Conservation (phyloP, 2,797 vertebrate species). For the Bufotes viridis region DNA sequence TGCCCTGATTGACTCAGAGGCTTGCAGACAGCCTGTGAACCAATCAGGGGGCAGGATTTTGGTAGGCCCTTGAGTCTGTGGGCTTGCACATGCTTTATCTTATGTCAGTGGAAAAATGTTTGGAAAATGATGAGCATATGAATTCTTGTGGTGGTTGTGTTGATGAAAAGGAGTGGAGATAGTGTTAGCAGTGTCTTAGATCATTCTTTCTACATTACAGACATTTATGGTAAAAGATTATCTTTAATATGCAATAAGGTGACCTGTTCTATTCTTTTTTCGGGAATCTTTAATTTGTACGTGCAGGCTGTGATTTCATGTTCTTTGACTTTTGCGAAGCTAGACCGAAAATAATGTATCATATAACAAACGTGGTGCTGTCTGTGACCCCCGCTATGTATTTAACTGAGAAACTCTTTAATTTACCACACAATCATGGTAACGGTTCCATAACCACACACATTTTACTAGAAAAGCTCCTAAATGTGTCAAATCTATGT, state of each 20-base stretch:
- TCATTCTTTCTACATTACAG: slow-evolving; percentile 1
- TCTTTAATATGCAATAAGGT: background rate
- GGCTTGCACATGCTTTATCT: too few relatives aligned
- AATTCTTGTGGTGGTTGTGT: background rate
- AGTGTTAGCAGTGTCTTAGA: background rate
- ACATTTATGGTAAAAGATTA: background rate
- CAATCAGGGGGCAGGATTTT: too few relatives aligned
- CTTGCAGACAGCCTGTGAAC: too few relatives aligned
- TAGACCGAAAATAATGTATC: slow-evolving; percentile 29
- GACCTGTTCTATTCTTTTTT: slow-evolving; percentile 3
- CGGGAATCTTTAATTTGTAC: background rate
- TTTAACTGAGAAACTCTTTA: slow-evolving; percentile 29
- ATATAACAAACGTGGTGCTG: slow-evolving; percentile 19
- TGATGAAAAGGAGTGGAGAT: background rate
- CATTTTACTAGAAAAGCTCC: slow-evolving; percentile 7
- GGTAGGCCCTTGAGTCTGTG: too few relatives aligned
- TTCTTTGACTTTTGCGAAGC: slow-evolving; percentile 3
- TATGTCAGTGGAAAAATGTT: too few relatives aligned
- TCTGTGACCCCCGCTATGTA: slow-evolving; percentile 25
- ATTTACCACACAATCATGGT: slow-evolving; percentile 27
- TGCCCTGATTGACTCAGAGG: too few relatives aligned
- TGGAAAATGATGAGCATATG: background rate
- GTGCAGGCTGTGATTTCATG: slow-evolving; percentile 38
- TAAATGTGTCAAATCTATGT: slow-evolving; percentile 22
- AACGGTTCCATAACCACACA: slow-evolving; percentile 30